Evolutionary conservation across 2,797 vertebrate species (phyloP), one percentile per base, ranked within the genome.

Genomic region (Acestrorhynchus altus): DNA sequence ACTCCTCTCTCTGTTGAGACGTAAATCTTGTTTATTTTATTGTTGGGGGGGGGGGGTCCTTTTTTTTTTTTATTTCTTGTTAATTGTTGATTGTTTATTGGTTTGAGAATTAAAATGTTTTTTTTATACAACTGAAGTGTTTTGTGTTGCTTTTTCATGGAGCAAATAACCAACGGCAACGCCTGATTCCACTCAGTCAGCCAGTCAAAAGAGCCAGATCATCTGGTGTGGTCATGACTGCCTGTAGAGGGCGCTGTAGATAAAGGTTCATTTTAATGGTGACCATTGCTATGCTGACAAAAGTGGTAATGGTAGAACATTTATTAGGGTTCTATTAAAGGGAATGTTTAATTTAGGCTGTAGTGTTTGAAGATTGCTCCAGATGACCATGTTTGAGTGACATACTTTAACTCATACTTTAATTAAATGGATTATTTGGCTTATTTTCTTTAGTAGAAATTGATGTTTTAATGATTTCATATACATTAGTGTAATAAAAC

Each of bases 81-180:
- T 86, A 88, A 86, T 76, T 70, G 82, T n/a, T 91, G 83, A 83
- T 89, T 89, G 81, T 86, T 80, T 84, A 89, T 91, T 92, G 86
- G 83, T 91, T 92, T 86, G 87, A 88, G 63, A 87, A 92, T 91
- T 92, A 91, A 87, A 87, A 92, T 86, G 72, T 56, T 94, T 93
- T 94, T 94, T 72, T 64, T 47, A 90, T 93, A 93, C 85, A 80
- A 78, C 51, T 24, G 83, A 72, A 83, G 77, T 82, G 80, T 51
- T 72, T 44, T 71, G 76, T 64, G 8, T 15, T 76, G 22, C 74
- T 28, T 28, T 4, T 15, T 15, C 22, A 24, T 24, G 31, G 31
- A 2, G 6, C 31, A 35, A 2, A 35, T 35, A 6, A 35, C 2
- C 31, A 35, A 20, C 1, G n/a, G n/a, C n/a, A n/a, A n/a, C n/a